phyloP scores from a whole-genome alignment of 2,797 vertebrate species.

The Leontocebus nigricollis region DNA sequence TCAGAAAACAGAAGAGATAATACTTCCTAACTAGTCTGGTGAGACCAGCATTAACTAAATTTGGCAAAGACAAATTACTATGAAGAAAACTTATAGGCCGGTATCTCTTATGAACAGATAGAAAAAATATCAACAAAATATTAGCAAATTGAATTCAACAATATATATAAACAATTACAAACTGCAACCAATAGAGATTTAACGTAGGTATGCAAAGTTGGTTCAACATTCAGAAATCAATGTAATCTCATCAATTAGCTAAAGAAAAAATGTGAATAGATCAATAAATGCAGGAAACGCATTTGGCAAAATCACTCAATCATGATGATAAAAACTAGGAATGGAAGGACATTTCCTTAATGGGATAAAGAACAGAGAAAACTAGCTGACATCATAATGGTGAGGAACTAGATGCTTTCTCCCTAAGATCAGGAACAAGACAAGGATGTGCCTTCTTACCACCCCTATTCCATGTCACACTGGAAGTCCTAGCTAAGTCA shows the following conservation, averaged over 20 bases:
- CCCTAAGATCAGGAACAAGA: background rate
- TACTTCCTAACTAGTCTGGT: background rate
- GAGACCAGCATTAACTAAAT: background rate
- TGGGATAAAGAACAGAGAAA: background rate
- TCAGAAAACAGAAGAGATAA: background rate
- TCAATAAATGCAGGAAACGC: background rate
- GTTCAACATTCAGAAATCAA: background rate
- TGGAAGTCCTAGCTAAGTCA: background rate
- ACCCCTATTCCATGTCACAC: background rate
- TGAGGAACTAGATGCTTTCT: background rate
- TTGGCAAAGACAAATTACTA: background rate
- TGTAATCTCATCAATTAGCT: background rate
- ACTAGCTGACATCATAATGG: background rate
- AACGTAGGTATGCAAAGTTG: background rate
- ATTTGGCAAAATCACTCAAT: background rate
- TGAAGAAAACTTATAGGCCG: background rate
- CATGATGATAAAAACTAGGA: background rate
- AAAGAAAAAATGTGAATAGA: background rate
- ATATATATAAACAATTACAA: background rate
- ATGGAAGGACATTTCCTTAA: background rate
- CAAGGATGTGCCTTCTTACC: background rate
- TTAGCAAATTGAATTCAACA: background rate
- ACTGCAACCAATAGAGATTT: background rate
- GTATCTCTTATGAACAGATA: background rate
- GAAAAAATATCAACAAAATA: background rate